Evolutionary conservation across 2,888 invertebrate genomes (phyloP).

Genomic region (Acanthosepion pharaonis): DNA sequence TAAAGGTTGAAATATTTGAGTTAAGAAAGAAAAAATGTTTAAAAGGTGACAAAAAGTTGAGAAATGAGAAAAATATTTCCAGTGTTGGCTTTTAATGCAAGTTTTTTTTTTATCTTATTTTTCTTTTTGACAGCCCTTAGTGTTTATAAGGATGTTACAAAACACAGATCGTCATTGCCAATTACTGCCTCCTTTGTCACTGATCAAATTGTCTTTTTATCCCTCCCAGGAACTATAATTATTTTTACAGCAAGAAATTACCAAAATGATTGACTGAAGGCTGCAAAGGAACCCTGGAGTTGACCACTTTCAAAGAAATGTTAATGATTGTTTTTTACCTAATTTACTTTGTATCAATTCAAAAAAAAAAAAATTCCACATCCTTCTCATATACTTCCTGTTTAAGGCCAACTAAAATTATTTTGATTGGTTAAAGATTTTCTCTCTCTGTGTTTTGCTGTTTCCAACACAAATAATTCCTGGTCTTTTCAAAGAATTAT

Average conservation of each 20-base stretch:
- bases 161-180: neutral
- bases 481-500: neutral
- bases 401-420: neutral
- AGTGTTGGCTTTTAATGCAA: neutral
- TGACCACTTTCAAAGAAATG: neutral
- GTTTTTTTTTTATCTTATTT: neutral
- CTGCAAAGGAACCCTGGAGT: neutral
- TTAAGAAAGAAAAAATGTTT: too few relatives aligned
- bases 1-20: too few relatives aligned
- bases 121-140: neutral
- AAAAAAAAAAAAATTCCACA: neutral
- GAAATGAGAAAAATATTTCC: too few relatives aligned
- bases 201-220: neutral
- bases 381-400: neutral
- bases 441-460: neutral
- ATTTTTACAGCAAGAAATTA: neutral
- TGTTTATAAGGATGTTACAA: neutral
- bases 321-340: neutral
- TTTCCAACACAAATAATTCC: neutral
- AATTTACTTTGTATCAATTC: neutral
- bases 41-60: too few relatives aligned
- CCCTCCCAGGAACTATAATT: neutral
- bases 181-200: neutral
- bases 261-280: neutral
- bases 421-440: neutral